Base-by-base conservation (phyloP, 2,888 invertebrate genomes). In the Dasypolia templi region DNA sequence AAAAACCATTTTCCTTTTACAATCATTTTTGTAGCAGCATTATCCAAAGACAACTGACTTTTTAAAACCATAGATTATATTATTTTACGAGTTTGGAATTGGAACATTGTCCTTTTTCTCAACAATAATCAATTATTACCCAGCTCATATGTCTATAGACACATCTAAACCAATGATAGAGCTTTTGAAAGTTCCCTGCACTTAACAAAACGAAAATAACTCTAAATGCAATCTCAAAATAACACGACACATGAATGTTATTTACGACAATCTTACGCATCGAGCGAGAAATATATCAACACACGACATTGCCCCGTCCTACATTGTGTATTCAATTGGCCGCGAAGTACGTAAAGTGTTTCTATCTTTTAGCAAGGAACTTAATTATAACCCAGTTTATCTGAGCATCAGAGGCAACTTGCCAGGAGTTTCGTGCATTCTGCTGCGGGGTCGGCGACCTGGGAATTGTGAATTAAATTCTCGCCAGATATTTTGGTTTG, bases 361-460 rank as follows among this genome's bases (percentile, higher is more conserved):
- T 81, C 79, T 85, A 85, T 86, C 72, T 82, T 86, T 84, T 81
- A 87, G 83, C 79, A 82, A 83, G 74, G 81, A 81, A 87, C 82
- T 84, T 81, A 85, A 88, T 81, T 90, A 85, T 87, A 90, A 87
- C 88, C 87, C 84, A 87, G 86, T 83, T 86, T 84, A 85, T 84
- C 83, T 80, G 68, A 81, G 75, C 76, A 85, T 82, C 79, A 80
- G 84, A 77, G 91, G 91, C 91, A 90, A 86, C 42, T 83, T 91
- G 91, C 91, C 91, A 91, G 88, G 75, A 84, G 73, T 70, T 85
- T 82, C 82, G 64, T 89, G 91, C 90, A 90, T 86, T 86, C 84
- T 84, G 56, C 51, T 44, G 75, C 65, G 83, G 83, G 89, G 89
- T 89, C 89, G 68, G 75, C 75, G 91, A 84, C 81, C 88, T 78